A percentile compares a stretch with the other conserved stretches of the same genome.
Conservation (phyloP, 2,113 vertebrate genomes). For the Mungos mungo region DNA sequence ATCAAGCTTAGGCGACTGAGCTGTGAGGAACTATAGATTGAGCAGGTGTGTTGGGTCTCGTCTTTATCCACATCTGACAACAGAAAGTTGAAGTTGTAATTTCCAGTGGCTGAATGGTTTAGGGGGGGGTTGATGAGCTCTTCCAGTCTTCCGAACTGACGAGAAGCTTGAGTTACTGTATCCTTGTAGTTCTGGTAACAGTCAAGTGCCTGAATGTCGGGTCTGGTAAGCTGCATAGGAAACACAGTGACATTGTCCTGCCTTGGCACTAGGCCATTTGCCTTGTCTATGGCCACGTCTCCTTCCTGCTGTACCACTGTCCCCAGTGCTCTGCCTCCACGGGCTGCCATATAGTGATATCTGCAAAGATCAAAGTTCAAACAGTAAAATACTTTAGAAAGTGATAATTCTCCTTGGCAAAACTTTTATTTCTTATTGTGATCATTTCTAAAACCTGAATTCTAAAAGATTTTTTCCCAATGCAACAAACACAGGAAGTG, state of each 20-base stretch:
- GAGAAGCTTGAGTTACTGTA: not conserved
- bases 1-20: slow-evolving; percentile 83
- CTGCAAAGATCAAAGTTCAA: slow-evolving; percentile 43
- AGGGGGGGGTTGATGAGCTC: not conserved
- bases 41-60: not conserved
- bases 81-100: not conserved
- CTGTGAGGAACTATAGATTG: slow-evolving; percentile 83
- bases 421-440: not conserved
- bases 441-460: not conserved
- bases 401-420: not conserved
- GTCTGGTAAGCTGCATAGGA: fast-evolving
- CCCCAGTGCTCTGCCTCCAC: not conserved
- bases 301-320: not conserved
- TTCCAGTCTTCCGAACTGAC: not conserved
- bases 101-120: not conserved
- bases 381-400: not conserved
- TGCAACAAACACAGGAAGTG: not conserved
- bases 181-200: not conserved
- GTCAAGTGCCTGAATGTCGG: not conserved
- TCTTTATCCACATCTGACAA: not conserved
- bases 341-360: not conserved
- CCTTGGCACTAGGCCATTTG: not conserved
- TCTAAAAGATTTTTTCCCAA: not conserved
- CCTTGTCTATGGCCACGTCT: not conserved
- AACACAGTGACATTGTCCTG: no score